phyloP scores from a whole-genome alignment of 1,140 invertebrate genomes.

The Caerostris extrusa region DNA sequence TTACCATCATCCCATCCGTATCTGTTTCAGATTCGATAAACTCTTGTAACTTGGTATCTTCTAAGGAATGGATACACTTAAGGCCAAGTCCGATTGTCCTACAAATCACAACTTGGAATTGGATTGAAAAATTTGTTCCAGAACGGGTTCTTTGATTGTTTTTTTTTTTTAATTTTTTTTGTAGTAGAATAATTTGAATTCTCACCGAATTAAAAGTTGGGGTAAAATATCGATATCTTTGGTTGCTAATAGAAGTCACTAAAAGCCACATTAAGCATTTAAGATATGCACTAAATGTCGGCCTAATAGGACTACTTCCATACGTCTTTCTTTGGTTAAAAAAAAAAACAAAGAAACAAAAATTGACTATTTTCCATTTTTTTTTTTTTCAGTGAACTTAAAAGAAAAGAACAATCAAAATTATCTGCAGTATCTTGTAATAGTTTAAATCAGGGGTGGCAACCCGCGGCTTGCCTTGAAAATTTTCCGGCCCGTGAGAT shows the following conservation, averaged over 20 bases:
- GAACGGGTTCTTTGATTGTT: neutral
- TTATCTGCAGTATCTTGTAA: neutral
- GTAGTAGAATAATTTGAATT: neutral
- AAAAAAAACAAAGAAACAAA: neutral
- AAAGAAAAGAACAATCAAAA: neutral
- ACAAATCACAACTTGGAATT: neutral
- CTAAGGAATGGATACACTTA: neutral
- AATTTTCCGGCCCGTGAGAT: no score
- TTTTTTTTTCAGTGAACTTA: neutral
- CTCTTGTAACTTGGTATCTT: constrained; percentile 7
- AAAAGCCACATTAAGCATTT: neutral
- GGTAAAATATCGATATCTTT: constrained; percentile 16
- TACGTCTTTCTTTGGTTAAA: neutral
- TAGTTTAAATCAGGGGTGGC: no score
- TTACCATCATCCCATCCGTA: neutral
- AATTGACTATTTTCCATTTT: neutral
- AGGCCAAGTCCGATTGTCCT: neutral
- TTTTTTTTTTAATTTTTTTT: neutral
- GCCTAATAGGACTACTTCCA: neutral
- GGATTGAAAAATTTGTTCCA: neutral
- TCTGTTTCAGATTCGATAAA: neutral
- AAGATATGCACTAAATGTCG: neutral
- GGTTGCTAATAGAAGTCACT: neutral
- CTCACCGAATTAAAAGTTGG: neutral
- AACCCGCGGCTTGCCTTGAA: no score